phyloP scores from a whole-genome alignment of 2,888 invertebrate genomes.

The Lucinisca nassula region DNA sequence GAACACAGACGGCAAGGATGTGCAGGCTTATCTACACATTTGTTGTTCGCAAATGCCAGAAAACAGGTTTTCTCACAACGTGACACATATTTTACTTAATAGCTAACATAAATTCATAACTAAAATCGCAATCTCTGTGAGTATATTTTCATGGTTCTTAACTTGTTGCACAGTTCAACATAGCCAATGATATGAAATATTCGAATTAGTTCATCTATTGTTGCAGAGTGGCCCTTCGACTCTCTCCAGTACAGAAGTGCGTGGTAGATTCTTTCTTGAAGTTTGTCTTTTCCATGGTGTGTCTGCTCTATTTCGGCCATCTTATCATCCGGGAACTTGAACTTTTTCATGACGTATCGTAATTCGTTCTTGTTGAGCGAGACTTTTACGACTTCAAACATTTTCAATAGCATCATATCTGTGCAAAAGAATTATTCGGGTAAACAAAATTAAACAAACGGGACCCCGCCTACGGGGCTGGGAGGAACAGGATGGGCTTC shows the following conservation, averaged over 20 bases:
- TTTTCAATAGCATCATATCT: slow-evolving; percentile 83
- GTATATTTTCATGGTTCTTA: slow-evolving; percentile 81
- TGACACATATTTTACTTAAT: no score
- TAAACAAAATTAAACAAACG: no score
- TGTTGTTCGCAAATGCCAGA: no score
- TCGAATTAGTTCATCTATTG: slow-evolving; percentile 84
- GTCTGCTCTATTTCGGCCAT: slow-evolving; percentile 84
- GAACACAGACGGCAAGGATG: no score
- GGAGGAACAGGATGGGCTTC: background rate
- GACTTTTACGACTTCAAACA: slow-evolving; percentile 82
- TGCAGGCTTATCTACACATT: no score
- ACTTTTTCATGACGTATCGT: slow-evolving; percentile 84
- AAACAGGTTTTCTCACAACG: no score
- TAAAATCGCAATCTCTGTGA: slow-evolving; percentile 79
- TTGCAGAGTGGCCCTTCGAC: slow-evolving; percentile 79
- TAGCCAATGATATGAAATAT: slow-evolving; percentile 85
- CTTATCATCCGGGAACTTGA: slow-evolving; percentile 83
- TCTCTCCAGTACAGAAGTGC: slow-evolving; percentile 84
- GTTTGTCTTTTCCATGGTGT: slow-evolving; percentile 83
- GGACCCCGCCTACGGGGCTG: no score
- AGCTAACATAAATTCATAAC: slow-evolving; percentile 5
- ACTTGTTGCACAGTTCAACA: slow-evolving; percentile 75
- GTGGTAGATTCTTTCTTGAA: slow-evolving; percentile 80
- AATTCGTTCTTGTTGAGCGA: slow-evolving; percentile 85
- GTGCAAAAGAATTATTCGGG: slow-evolving; percentile 34